Percentiles rank a stretch among this genome's conserved stretches.
Conservation (phyloP, 2,113 vertebrate species). For the Puntigrus tetrazona region DNA sequence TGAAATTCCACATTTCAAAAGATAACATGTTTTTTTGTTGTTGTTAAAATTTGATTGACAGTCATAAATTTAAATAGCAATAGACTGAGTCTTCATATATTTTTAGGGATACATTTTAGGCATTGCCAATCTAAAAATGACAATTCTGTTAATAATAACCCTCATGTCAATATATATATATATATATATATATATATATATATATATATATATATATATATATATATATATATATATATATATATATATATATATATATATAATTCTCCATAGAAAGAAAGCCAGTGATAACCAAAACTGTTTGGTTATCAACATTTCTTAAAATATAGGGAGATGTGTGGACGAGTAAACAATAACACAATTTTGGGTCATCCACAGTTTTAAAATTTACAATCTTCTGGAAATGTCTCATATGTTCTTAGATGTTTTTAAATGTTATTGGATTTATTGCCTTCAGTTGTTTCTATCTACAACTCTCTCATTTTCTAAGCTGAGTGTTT, state of each 20-base stretch:
- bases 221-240: no score
- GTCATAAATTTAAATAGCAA: neutral
- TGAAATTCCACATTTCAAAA: neutral
- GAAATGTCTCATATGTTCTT: neutral
- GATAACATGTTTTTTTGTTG: no score
- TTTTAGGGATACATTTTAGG: no score
- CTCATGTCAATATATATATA: no score
- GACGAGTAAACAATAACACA: neutral
- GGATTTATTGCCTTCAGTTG: slow-evolving; percentile 32
- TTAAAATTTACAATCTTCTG: neutral
- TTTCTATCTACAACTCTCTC: slow-evolving; percentile 50
- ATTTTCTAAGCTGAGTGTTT: slow-evolving; percentile 51
- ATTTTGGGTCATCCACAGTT: neutral
- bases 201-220: no score
- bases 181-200: no score
- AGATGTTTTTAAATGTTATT: neutral
- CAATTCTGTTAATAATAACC: neutral
- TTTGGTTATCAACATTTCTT: neutral
- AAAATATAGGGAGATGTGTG: neutral
- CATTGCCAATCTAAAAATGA: neutral
- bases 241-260: no score
- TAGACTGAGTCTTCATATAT: no score
- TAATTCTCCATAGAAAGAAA: no score
- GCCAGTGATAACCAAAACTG: neutral
- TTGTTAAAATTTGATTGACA: neutral